Evolutionary conservation across 2,888 invertebrate species (phyloP).

Genomic region (Drosophila merina): DNA sequence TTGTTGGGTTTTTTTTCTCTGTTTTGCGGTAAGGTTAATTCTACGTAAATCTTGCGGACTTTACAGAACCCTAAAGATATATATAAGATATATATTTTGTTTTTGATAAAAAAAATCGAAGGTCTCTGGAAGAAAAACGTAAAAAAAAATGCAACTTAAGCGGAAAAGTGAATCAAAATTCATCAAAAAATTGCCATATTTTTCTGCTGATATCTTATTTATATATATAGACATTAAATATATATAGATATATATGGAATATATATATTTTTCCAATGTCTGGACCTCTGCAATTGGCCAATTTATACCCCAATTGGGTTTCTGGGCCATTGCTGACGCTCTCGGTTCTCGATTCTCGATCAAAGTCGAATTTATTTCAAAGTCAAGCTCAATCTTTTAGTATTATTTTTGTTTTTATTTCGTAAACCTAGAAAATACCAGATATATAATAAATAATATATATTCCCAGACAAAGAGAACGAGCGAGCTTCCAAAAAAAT

Average conservation of each 20-base stretch:
- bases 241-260: slow-evolving; percentile 3
- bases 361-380: slow-evolving; percentile 19
- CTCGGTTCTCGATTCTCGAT: neutral
- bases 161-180: slow-evolving; percentile 8
- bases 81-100: no score
- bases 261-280: slow-evolving; percentile 2
- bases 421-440: no score
- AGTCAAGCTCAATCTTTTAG: slow-evolving; percentile 27
- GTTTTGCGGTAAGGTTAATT: slow-evolving; percentile 16
- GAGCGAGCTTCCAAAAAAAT: neutral
- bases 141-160: slow-evolving; percentile 20
- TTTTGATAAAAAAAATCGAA: slow-evolving; percentile 2
- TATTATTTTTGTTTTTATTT: neutral
- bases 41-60: slow-evolving; percentile 12
- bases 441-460: no score
- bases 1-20: slow-evolving; percentile 4
- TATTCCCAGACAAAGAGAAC: no score
- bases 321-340: slow-evolving; percentile 45
- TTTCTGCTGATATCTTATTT: slow-evolving; percentile 6
- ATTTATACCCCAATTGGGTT: slow-evolving; percentile 41
- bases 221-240: neutral
- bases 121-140: neutral
- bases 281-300: slow-evolving; percentile 37
- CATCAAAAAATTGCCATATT: slow-evolving; percentile 6
- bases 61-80: neutral